phyloP scores from a whole-genome alignment of 2,113 vertebrate species.

The Passer domesticus region DNA sequence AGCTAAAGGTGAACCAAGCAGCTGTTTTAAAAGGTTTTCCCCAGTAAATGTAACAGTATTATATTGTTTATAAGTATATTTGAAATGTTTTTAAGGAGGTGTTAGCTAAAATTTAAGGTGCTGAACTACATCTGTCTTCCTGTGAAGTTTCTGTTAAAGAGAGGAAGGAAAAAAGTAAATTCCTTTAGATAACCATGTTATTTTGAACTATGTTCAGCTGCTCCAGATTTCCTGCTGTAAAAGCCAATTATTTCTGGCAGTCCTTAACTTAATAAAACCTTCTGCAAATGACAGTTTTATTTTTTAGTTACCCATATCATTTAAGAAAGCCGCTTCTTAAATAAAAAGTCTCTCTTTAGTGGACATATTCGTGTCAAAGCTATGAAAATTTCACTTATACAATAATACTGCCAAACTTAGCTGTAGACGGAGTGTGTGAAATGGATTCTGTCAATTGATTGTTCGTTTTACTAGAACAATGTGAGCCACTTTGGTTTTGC shows the following conservation, averaged over 20 bases:
- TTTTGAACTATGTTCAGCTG: constrained; percentile 32
- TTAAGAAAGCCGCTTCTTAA: neutral
- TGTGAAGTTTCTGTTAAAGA: neutral
- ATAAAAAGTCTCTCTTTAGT: neutral
- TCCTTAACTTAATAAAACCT: neutral
- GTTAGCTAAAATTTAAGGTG: neutral
- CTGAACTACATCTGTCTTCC: neutral
- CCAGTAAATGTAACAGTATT: neutral
- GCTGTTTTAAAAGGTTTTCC: neutral
- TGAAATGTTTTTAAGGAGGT: neutral
- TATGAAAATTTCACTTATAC: neutral
- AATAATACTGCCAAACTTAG: neutral
- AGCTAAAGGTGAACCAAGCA: neutral
- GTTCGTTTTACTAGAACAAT: neutral
- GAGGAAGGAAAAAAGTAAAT: constrained; percentile 3
- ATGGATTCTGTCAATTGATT: neutral
- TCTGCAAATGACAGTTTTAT: neutral
- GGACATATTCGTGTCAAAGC: neutral
- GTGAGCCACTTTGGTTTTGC: neutral
- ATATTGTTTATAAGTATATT: neutral
- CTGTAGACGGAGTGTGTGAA: neutral
- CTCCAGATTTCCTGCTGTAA: constrained; percentile 14
- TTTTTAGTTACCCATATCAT: neutral
- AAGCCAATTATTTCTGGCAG: constrained; percentile 11
- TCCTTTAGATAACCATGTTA: neutral